Percentiles rank a stretch among this genome's conserved stretches.
These are phyloP conservation scores for Mystacides longicornis DNA, from an alignment of 2,888 invertebrate genomes.

Conservation along the genomic window DNA sequence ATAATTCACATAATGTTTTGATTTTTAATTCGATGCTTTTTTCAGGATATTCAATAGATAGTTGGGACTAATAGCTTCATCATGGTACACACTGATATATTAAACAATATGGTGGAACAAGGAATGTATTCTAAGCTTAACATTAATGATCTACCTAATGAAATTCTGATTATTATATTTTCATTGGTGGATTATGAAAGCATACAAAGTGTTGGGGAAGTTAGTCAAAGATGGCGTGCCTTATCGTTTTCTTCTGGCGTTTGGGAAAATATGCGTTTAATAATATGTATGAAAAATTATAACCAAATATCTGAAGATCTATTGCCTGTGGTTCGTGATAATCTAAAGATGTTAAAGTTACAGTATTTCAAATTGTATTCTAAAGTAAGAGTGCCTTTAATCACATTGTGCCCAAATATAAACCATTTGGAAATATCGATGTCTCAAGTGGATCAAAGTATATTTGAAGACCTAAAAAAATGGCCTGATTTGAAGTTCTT, in stretches of 20 bases:
- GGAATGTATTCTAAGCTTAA: slow-evolving; percentile 32
- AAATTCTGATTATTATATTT: slow-evolving; percentile 47
- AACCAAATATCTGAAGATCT: slow-evolving; percentile 45
- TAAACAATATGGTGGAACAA: background rate
- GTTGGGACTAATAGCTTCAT: no score
- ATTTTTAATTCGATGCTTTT: no score
- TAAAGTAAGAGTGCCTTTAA: slow-evolving; percentile 44
- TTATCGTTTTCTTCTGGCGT: slow-evolving; percentile 45
- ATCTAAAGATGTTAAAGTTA: slow-evolving; percentile 47
- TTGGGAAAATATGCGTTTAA: slow-evolving; percentile 47
- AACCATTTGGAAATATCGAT: slow-evolving; percentile 50
- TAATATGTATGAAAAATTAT: slow-evolving; percentile 50
- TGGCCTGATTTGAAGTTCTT: slow-evolving; percentile 48
- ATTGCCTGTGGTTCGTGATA: slow-evolving; percentile 47
- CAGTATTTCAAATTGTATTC: slow-evolving; percentile 50
- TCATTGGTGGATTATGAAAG: slow-evolving; percentile 49
- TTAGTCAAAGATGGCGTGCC: slow-evolving; percentile 46
- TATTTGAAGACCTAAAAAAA: slow-evolving; percentile 44
- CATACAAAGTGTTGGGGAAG: slow-evolving; percentile 42
- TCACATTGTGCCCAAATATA: slow-evolving; percentile 46
- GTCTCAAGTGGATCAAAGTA: slow-evolving; percentile 48
- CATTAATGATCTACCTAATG: slow-evolving; percentile 48
- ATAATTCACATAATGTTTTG: no score
- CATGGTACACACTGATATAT: background rate
- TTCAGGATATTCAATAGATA: no score